Evolutionary conservation across 2,797 vertebrate species (phyloP).

Genomic region (Tachyglossus aculeatus): DNA sequence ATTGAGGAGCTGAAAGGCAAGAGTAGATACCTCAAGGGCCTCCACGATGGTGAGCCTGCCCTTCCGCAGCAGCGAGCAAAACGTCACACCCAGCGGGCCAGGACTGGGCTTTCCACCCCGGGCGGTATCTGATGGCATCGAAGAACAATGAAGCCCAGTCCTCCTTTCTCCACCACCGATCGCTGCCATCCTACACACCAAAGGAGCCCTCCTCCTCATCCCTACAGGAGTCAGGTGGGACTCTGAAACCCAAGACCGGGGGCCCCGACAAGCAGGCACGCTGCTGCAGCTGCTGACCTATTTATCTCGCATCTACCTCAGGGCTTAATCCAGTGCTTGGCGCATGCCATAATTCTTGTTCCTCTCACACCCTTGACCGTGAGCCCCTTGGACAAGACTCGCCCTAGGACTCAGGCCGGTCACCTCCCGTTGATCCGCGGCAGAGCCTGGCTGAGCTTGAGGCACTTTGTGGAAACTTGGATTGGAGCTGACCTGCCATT

Average conservation of each 20-base stretch:
- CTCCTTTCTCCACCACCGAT: too few species aligned
- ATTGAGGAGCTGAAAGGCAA: conserved; percentile 88
- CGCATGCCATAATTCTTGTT: too few species aligned
- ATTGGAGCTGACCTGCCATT: not conserved
- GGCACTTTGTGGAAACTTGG: not conserved
- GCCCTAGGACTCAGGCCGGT: too few species aligned
- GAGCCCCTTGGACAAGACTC: too few species aligned
- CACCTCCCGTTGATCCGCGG: too few species aligned
- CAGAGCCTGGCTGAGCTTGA: not conserved
- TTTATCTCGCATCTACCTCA: too few species aligned
- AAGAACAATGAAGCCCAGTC: too few species aligned
- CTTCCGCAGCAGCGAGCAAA: not conserved
- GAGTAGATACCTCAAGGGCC: conserved; percentile 2
- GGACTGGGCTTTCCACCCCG: not conserved
- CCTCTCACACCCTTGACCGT: too few species aligned
- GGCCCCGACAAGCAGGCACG: too few species aligned
- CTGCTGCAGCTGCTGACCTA: too few species aligned
- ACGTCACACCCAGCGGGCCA: too few species aligned
- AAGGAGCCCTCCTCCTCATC: not conserved
- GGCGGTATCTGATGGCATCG: not conserved
- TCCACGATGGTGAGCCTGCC: not conserved
- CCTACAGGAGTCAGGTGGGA: not conserved
- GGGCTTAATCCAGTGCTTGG: too few species aligned
- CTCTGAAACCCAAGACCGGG: not conserved
- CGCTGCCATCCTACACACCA: not conserved